Base-by-base conservation (phyloP, 1,140 invertebrate species). In the Centruroides sculpturatus region DNA sequence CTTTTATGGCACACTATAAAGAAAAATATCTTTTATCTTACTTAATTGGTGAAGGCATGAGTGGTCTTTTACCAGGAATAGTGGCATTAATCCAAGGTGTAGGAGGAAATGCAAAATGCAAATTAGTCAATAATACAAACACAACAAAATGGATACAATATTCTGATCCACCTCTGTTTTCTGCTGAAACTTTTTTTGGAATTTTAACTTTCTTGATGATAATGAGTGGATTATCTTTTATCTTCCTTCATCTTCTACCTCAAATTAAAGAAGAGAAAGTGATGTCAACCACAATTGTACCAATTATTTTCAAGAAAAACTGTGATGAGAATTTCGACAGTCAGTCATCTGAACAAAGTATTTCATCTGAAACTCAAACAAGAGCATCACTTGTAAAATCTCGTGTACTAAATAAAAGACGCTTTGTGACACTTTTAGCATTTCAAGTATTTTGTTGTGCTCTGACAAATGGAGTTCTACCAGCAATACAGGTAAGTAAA, bases 41-140 rank as follows among this genome's bases (percentile, higher is more conserved):
- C 66, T 79, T 83, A 63, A 74, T 86, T 12, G 84, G 84, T 4
- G 83, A 85, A 73, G 92, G 92, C 0, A 74, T 97, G 0, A 93
- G 90, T 71, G 90, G 91, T 0, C 84, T 96, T 60, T 68, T 95
- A 36, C 91, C 93, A 4, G 90, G 89, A 67, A 73, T 90, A 0
- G 76, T 92, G 5, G 86, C 90, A 0, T 71, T 95, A 23, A 70
- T 73, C 3, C 91, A 71, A 63, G 70, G 70, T 7, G 68, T 70
- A 55, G 72, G 72, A 23, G 83, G 83, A 7, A 82, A 84, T 60
- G 70, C 76, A 13, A 64, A 70, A 9, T 82, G 80, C 65, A 60
- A 64, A 3, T 53, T 34, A 53, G 8, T 53, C 8, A 76, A 75
- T 62, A 36, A 34, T 9, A 59, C 9, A 36, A 36, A 34, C 8